Conservation (phyloP, 2,113 vertebrate species). For the Pyxicephalus adspersus region DNA sequence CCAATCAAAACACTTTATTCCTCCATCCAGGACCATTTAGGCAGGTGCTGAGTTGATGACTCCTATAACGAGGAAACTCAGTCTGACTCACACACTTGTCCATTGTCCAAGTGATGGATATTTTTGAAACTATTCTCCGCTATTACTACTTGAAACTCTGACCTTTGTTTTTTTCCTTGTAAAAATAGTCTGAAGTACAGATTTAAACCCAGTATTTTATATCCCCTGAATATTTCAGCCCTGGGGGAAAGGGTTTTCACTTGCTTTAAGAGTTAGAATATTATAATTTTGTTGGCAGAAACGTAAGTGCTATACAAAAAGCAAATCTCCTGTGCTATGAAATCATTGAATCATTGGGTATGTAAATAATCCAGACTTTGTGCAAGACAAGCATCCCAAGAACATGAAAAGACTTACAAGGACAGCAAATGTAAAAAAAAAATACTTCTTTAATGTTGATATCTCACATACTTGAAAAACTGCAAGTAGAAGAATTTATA, state of each 20-base stretch:
- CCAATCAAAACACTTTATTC: slow-evolving; percentile 5
- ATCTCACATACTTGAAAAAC: not conserved
- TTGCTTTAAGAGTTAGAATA: slow-evolving; percentile 21
- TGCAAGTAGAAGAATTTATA: not conserved
- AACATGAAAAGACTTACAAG: not conserved
- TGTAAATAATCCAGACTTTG: not conserved
- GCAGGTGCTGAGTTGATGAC: slow-evolving; percentile 36
- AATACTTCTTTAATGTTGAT: no score
- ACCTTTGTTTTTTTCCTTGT: not conserved
- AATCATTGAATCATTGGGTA: slow-evolving; percentile 29
- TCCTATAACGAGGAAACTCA: not conserved
- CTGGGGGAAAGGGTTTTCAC: not conserved
- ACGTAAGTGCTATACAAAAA: slow-evolving; percentile 11
- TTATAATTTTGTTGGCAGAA: slow-evolving; percentile 4
- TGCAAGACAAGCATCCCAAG: not conserved
- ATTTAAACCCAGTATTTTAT: not conserved
- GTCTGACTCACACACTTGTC: slow-evolving; percentile 5
- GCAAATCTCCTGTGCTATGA: not conserved
- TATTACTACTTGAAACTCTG: slow-evolving; percentile 4
- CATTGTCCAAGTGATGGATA: slow-evolving; percentile 1
- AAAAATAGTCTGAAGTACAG: not conserved
- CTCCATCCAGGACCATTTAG: not conserved
- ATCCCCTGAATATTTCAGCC: slow-evolving; percentile 6
- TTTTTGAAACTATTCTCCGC: not conserved
- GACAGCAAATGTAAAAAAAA: not conserved